Base-by-base conservation (phyloP, 2,888 invertebrate genomes). In the Dendrolimus pini region DNA sequence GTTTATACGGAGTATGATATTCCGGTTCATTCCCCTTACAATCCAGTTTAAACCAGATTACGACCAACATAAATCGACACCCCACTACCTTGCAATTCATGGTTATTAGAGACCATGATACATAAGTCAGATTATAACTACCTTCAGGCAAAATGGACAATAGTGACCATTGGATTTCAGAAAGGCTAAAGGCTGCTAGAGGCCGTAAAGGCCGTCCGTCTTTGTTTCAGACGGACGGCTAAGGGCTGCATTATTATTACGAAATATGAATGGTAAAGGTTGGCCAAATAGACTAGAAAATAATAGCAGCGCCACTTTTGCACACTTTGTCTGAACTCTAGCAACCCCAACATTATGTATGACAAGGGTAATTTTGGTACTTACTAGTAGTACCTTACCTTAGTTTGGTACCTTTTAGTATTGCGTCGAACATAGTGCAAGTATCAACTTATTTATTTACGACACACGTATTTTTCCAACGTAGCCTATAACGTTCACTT, bases 1-100 rank as follows among this genome's bases (percentile, higher is more conserved):
- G 75, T 83, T 75, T 77, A 84, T 81, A 76, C 75, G 76, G 69
- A 66, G 71, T 75, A 81, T 82, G 75, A 82, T 83, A 82, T 81
- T 82, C 81, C 78, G 75, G 77, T 72, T 77, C 76, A 79, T 75
- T 81, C 79, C 78, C 77, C 72, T 82, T 80, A 79, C 77, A 82
- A 30, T 78, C 78, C 77, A 75, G 78, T 74, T 78, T 70, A 66
- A 73, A 70, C 75, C 64, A 68, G 74, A 68, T 62, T 56, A 59
- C 59, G 64, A 65, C 82, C 83, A 78, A 65, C 62, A 61, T 71
- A 69, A 63, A 63, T 56, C 71, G 83, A 70, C 56, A 75, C 58
- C 58, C 65, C 57, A 56, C 57, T 59, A 59, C 57, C 67, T 59
- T 60, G 60, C 61, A 63, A 42, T 58, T 54, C 59, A 57, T 64